A percentile compares a stretch with the other conserved stretches of the same genome.
phyloP scores from a whole-genome alignment of 2,888 invertebrate genomes.

The Cosmorhoe ocellata region DNA sequence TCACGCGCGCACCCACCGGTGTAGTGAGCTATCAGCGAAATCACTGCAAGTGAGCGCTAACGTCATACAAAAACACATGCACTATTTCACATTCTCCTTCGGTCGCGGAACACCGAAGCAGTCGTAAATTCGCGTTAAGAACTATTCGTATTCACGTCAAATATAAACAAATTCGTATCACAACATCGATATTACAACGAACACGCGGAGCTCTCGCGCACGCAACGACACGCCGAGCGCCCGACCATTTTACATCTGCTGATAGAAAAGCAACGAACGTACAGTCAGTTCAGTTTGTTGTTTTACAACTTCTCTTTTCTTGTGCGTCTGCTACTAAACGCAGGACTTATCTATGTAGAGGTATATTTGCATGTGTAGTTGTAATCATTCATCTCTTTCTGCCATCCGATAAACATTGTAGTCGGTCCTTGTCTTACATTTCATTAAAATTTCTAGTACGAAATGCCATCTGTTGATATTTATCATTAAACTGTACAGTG shows the following conservation, averaged over 20 bases:
- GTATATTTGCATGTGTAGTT: conserved; percentile 50
- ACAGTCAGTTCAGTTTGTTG: conserved; percentile 78
- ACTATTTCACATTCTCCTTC: conserved; percentile 76
- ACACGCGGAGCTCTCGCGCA: conserved; percentile 77
- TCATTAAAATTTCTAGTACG: conserved; percentile 43
- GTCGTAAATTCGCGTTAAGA: conserved; percentile 74
- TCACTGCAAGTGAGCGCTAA: conserved; percentile 79
- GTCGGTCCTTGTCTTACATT: conserved; percentile 52
- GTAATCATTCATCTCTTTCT: conserved; percentile 50
- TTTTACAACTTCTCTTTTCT: conserved; percentile 82
- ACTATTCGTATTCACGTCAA: conserved; percentile 72
- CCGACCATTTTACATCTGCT: conserved; percentile 82
- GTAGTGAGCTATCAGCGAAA: conserved; percentile 80
- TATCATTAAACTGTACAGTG: not conserved
- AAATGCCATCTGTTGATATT: conserved; percentile 55
- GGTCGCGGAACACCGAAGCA: conserved; percentile 71
- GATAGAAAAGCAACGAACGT: conserved; percentile 74
- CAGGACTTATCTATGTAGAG: conserved; percentile 50
- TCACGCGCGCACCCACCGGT: conserved; percentile 80
- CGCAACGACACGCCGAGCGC: conserved; percentile 72
- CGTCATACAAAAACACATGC: conserved; percentile 77
- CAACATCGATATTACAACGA: conserved; percentile 77
- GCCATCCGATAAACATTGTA: conserved; percentile 20
- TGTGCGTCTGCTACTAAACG: conserved; percentile 59
- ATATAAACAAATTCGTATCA: conserved; percentile 63